Base-by-base conservation (phyloP, 2,113 vertebrate genomes). In the Ivindomyrus marchei region DNA sequence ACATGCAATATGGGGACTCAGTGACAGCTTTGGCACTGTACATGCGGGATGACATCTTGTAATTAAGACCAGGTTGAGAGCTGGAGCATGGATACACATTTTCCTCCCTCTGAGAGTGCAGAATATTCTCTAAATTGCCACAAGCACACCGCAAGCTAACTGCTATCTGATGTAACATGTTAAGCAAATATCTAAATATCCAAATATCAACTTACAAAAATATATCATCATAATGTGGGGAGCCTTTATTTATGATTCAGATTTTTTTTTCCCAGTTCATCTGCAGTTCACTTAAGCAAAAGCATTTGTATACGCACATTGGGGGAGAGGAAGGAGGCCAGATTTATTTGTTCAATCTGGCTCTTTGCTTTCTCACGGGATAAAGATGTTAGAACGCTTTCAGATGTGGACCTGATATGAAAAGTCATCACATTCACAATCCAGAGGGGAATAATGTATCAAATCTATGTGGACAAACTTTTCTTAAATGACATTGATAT, bases 141-240 rank as follows among this genome's bases (percentile, higher is more conserved):
- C 89, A 94, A 91, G 92, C 94, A 92, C 91, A 90, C 91, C 85
- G 89, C 92, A 77, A 92, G 91, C 92, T 90, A 88, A 88, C 91
- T 93, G 93, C 91, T 87, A 91, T 92, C 91, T 93, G 92, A 92
- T 92, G 93, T 94, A 95, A 95, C 95, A 93, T 94, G 94, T 95
- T 95, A 94, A 94, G 93, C 94, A 94, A 95, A 96, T 92, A 94
- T 84, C 94, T 94, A 95, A 95, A 94, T 94, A 94, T 94, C 94
- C 93, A 92, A 83, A 90, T 88, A 62, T 46, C 56, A 13, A 17
- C 87, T 88, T 88, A 62, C 87, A 66, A 13, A 42, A 62, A 36
- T 90, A 90, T 66, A 91, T 93, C 94, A 93, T 94, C 94, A 94
- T 94, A 94, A 94, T 94, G 92, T 90, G 92, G 93, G 90, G 89